phyloP scores from a whole-genome alignment of 2,888 invertebrate species.

The Epiblema foenella region DNA sequence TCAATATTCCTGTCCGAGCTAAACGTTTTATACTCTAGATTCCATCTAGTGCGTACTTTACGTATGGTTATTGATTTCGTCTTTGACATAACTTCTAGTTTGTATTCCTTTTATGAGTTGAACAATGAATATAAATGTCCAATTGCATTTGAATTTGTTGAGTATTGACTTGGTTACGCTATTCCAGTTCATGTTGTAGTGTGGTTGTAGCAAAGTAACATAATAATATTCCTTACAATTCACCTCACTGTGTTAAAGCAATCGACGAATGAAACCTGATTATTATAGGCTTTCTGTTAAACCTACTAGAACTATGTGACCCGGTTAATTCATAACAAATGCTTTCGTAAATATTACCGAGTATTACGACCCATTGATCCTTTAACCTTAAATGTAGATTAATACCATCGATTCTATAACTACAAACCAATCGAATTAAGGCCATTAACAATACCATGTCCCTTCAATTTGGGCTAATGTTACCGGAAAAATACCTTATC shows the following conservation, averaged over 20 bases:
- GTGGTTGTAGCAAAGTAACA: slow-evolving; percentile 6
- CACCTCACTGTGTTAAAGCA: slow-evolving; percentile 11
- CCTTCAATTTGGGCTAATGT: slow-evolving; percentile 41
- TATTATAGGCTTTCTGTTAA: slow-evolving; percentile 8
- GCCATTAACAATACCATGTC: slow-evolving; percentile 21
- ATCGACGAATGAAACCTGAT: slow-evolving; percentile 6
- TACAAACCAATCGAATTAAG: slow-evolving; percentile 28
- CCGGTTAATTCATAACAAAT: slow-evolving; percentile 24
- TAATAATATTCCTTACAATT: slow-evolving; percentile 10
- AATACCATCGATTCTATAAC: slow-evolving; percentile 26
- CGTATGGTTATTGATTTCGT: slow-evolving; percentile 20
- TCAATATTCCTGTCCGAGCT: slow-evolving; percentile 25
- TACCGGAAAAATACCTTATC: slow-evolving; percentile 39
- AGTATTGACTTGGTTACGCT: slow-evolving; percentile 19
- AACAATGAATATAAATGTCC: slow-evolving; percentile 27
- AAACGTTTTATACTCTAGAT: slow-evolving; percentile 37
- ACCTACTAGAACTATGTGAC: slow-evolving; percentile 23
- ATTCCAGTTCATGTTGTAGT: slow-evolving; percentile 16
- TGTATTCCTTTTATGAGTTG: slow-evolving; percentile 21
- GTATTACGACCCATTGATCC: slow-evolving; percentile 25
- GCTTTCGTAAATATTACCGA: slow-evolving; percentile 36
- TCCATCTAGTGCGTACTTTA: slow-evolving; percentile 8
- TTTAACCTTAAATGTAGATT: slow-evolving; percentile 28
- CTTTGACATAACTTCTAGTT: slow-evolving; percentile 27
- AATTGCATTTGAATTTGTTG: slow-evolving; percentile 20